Evolutionary conservation across 2,888 invertebrate genomes (phyloP), one percentile per base, ranked within the genome.

Genomic region (Drosophila tanythrix): DNA sequence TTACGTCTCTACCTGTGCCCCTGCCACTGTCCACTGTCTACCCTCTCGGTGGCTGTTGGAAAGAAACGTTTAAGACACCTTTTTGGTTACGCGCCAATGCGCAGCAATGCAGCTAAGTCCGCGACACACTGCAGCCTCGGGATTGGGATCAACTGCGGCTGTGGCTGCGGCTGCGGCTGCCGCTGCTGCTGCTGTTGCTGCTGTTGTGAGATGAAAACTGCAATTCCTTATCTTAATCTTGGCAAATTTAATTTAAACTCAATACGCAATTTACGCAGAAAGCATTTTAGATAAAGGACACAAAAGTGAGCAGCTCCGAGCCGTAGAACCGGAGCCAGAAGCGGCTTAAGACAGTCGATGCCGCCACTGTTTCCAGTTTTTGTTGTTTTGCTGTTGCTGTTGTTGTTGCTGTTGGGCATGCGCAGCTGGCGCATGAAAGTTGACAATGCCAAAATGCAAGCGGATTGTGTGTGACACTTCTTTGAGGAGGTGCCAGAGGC

Each of bases 221-320:
- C 85, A 82, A 72, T 83, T 83, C 74, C 85, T 90, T 89, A 89
- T 89, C 90, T 89, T 89, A 89, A 89, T 90, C 90, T 88, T 76
- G 79, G 90, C 88, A 89, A 90, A 90, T 89, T 89, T 83, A 89
- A 89, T 89, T 89, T 89, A 89, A 89, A 83, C 88, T 88, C 88
- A 88, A 88, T 90, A 90, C 88, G 85, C 88, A 90, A 90, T 89
- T 89, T 90, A 89, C 88, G 90, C 90, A 89, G 86, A 89, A 90
- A 88, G 83, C 88, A 90, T 89, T 89, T 89, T 90, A 89, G 91
- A 90, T 89, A 89, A 89, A 90, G 77, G 79, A 80, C 76, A 86
- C 77, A 82, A 86, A 85, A 77, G 83, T 82, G 74, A 71, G 70
- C 82, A 72, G 46, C 50, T 36, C 33, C 7, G 36, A 67, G 36